Evolutionary conservation across 2,113 vertebrate species (phyloP).

Genomic region (Cebidichthys violaceus): DNA sequence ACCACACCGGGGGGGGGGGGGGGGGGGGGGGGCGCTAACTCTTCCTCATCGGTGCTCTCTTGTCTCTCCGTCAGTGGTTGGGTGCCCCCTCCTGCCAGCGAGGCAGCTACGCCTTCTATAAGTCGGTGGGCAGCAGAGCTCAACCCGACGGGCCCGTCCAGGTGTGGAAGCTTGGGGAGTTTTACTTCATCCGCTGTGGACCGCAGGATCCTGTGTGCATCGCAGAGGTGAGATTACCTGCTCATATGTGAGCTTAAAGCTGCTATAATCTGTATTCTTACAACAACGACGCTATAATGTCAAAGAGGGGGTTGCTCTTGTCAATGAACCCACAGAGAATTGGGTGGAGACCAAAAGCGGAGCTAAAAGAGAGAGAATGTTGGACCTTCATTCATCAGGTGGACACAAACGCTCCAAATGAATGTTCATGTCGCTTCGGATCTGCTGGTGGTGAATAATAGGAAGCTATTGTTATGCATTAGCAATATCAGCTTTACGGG

Average conservation of each 20-base stretch:
- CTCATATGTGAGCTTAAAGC: not conserved
- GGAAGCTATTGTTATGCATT: not conserved
- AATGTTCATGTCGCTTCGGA: no score
- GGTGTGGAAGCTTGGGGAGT: conserved; percentile 85
- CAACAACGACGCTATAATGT: not conserved
- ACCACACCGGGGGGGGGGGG: not conserved
- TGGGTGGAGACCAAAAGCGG: no score
- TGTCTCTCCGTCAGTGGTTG: conserved; percentile 78
- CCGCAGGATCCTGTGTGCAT: conserved; percentile 84
- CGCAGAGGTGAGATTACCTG: conserved; percentile 78
- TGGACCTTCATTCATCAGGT: no score
- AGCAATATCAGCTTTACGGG: not conserved
- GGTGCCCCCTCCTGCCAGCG: conserved; percentile 85
- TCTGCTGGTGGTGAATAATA: no score
- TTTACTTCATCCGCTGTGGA: conserved; percentile 85
- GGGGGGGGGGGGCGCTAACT: not conserved
- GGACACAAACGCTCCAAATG: no score
- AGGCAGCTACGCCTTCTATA: conserved; percentile 86
- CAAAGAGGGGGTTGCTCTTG: not conserved
- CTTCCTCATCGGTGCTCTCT: not conserved
- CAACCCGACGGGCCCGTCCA: conserved; percentile 62
- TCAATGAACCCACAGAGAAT: not conserved
- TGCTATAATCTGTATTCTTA: not conserved
- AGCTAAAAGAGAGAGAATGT: no score
- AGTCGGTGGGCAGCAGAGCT: conserved; percentile 80